Percentiles rank a stretch among this genome's conserved stretches.
Evolutionary conservation across 92 coral and sea anemone genomes (phyloP).

Genomic region (Scolanthus callimorphus): DNA sequence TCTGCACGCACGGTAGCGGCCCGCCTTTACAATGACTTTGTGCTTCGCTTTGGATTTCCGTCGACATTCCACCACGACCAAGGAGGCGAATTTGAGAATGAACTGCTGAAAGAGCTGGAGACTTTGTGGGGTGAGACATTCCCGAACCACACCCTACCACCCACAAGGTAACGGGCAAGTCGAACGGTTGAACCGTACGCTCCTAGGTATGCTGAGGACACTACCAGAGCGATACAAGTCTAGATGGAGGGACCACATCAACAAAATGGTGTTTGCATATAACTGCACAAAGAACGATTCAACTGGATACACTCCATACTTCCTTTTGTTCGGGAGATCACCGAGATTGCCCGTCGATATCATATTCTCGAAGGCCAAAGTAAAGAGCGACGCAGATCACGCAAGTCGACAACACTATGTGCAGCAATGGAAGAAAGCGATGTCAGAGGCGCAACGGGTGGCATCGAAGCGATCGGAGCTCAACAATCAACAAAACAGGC

Average conservation of each 20-base stretch:
- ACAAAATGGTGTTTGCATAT: constrained; percentile 64
- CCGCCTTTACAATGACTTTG: constrained; percentile 33
- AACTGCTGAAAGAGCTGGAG: constrained; percentile 26
- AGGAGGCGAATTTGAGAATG: constrained; percentile 46
- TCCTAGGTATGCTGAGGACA: constrained; percentile 51
- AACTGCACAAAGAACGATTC: constrained; percentile 53
- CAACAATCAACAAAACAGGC: too few species aligned
- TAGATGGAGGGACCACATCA: constrained; percentile 44
- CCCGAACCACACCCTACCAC: constrained; percentile 55
- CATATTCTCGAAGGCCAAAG: constrained; percentile 17
- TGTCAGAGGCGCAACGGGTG: constrained; percentile 43
- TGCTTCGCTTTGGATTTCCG: constrained; percentile 26
- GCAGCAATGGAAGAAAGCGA: constrained; percentile 51
- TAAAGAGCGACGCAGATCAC: constrained; percentile 3
- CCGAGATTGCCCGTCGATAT: constrained; percentile 49
- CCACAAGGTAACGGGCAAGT: constrained; percentile 58
- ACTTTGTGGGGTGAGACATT: constrained; percentile 28
- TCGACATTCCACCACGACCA: constrained; percentile 24
- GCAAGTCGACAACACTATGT: constrained; percentile 36
- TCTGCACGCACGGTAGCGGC: constrained; percentile 19
- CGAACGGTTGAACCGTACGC: constrained; percentile 49
- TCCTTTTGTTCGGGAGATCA: constrained; percentile 49
- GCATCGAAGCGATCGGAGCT: constrained; percentile 13
- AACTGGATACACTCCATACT: constrained; percentile 53
- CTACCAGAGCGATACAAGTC: constrained; percentile 45